Conservation (phyloP, 2,797 vertebrate species). For the Enteromius unitaeniatus region DNA sequence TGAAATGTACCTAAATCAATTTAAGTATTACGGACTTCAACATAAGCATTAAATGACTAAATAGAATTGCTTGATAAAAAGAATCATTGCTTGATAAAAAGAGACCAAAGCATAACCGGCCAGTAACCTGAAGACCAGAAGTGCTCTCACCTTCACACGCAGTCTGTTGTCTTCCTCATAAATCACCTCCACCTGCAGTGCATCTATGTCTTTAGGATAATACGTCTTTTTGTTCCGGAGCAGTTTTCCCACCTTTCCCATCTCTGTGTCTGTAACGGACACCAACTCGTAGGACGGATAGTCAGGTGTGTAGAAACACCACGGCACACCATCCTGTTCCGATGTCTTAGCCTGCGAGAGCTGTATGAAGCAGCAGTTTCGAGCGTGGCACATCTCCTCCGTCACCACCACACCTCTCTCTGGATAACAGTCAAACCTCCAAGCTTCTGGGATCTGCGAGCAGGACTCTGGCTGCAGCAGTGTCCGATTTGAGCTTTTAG, state of each 20-base stretch:
- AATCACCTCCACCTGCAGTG: conserved; percentile 77
- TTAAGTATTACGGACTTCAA: background rate
- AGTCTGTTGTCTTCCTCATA: conserved; percentile 82
- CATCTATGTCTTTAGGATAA: conserved; percentile 83
- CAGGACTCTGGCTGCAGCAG: conserved; percentile 65
- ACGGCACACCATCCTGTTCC: conserved; percentile 77
- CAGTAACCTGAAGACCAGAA: background rate
- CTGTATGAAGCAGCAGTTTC: conserved; percentile 86
- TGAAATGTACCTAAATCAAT: no score
- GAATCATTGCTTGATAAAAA: background rate
- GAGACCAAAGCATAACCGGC: background rate
- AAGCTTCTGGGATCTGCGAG: conserved; percentile 69
- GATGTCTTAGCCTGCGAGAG: conserved; percentile 3
- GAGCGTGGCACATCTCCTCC: conserved; percentile 80
- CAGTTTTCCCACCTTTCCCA: conserved; percentile 80
- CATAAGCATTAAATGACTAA: background rate
- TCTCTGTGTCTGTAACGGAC: conserved; percentile 71
- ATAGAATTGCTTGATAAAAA: background rate
- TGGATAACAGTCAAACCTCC: conserved; percentile 89
- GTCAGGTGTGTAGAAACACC: conserved; percentile 86
- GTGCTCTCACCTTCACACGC: conserved; percentile 78
- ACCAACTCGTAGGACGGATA: conserved; percentile 85
- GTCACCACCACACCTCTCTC: conserved; percentile 81
- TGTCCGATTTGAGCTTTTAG: conserved; percentile 14
- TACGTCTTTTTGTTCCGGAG: conserved; percentile 78